phyloP scores from a whole-genome alignment of 2,888 invertebrate species.

The Pollenia angustigena region DNA sequence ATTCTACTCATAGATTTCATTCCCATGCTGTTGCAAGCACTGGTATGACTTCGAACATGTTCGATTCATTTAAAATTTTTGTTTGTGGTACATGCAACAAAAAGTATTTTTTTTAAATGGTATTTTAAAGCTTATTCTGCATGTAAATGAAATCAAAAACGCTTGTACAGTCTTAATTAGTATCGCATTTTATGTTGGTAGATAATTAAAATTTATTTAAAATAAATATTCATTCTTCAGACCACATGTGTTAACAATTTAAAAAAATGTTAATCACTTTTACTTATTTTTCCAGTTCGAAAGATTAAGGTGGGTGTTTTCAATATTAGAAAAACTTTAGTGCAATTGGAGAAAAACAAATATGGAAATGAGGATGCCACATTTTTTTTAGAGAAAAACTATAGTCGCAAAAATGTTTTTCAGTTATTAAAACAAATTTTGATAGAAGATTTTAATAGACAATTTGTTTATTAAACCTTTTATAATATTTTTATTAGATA shows the following conservation, averaged over 20 bases:
- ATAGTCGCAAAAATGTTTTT: too few species aligned
- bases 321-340: neutral
- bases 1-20: neutral
- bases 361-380: neutral
- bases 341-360: constrained; percentile 1
- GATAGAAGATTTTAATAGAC: too few species aligned
- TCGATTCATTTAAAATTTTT: neutral
- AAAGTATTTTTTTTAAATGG: neutral
- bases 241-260: constrained; percentile 6
- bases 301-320: neutral
- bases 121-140: neutral
- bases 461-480: too few species aligned
- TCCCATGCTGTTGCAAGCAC: neutral
- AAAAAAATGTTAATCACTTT: neutral
- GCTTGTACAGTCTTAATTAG: constrained; percentile 1
- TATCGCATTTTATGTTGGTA: too few species aligned
- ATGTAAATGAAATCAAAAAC: neutral
- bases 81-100: neutral
- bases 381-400: neutral
- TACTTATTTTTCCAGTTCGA: constrained; percentile 4
- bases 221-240: too few species aligned
- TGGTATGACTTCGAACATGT: constrained; percentile 5
- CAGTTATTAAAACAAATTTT: too few species aligned
- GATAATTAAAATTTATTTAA: too few species aligned
- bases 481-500: too few species aligned